Evolutionary conservation across 2,888 invertebrate genomes (phyloP), one percentile per base, ranked within the genome.

Genomic region (Pogonocherus hispidulus): DNA sequence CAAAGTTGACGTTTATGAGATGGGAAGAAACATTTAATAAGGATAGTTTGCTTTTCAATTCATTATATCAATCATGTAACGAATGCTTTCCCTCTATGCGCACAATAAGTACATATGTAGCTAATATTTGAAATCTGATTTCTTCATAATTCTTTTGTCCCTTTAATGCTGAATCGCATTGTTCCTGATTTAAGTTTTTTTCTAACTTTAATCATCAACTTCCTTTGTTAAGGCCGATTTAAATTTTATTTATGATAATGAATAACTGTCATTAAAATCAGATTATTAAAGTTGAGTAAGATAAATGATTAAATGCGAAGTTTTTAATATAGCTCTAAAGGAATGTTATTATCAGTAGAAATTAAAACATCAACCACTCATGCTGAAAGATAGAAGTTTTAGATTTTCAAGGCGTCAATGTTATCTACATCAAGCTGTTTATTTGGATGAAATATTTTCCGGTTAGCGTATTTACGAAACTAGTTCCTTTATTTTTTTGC

Each of bases 281-380:
- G 49, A 51, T 23, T 51, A 51, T 22, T 49, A 22, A 51, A 22
- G 49, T 51, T 8, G 23, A 51, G 16, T 4, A 51, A 51, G 49
- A 51, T 51, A 51, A 51, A 51, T 51, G 22, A 51, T 14, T 16
- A 23, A 16, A 51, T 51, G n/a, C 8, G 49, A 51, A 22, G n/a
- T n/a, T 51, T 51, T 51, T 23, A 51, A 51, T 23, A 5, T 23
- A 23, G 23, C 23, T 1, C n/a, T n/a, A n/a, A 23, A 51, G 23
- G 14, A 51, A 51, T 51, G 23, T 51, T 51, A n/a, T n/a, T n/a
- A 23, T 23, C 49, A 23, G 23, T 51, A 14, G n/a, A 51, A 16
- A 23, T 51, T 23, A 51, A 51, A 32, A 32, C 11, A 32, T 32
- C 32, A 11, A 11, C 32, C 32, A 32, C 11, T 32, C 32, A 2